Percentiles rank a stretch among this genome's conserved stretches.
phyloP scores from a whole-genome alignment of 1,140 invertebrate genomes.

The Teleogryllus occipitalis region DNA sequence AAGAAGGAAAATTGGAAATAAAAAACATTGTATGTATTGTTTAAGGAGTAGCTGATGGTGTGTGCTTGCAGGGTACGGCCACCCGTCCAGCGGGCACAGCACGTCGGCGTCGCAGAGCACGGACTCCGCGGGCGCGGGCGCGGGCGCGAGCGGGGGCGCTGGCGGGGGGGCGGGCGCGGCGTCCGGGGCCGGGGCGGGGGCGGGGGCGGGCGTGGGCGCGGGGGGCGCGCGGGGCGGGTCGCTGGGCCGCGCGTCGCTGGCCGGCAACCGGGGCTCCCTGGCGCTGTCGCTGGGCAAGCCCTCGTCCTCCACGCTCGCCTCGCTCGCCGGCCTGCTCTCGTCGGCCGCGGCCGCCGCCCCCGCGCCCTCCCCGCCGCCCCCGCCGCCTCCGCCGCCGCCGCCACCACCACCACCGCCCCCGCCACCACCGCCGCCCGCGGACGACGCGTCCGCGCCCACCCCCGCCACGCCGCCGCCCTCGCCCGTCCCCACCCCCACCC shows the following conservation, averaged over 20 bases:
- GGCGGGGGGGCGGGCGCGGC: constrained; percentile 54
- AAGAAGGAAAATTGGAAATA: too few relatives aligned
- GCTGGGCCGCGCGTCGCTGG: constrained; percentile 32
- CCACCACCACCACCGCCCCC: not conserved
- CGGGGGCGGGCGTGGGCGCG: constrained; percentile 47
- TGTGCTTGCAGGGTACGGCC: constrained; percentile 21
- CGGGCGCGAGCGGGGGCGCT: constrained; percentile 32
- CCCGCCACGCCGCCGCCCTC: too few relatives aligned
- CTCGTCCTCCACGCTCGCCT: constrained; percentile 69
- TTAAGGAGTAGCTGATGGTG: too few relatives aligned
- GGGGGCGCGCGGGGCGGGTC: constrained; percentile 42
- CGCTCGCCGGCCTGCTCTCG: constrained; percentile 61
- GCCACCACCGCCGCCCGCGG: not conserved
- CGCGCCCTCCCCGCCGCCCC: not conserved
- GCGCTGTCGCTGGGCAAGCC: constrained; percentile 67
- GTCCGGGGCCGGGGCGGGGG: constrained; percentile 70
- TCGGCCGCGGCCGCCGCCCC: constrained; percentile 9
- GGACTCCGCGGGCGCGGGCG: constrained; percentile 40
- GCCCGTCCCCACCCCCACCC: too few relatives aligned
- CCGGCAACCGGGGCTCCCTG: constrained; percentile 61
- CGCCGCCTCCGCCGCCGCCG: too few relatives aligned
- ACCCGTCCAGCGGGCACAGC: constrained; percentile 36
- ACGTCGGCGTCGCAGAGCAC: constrained; percentile 47
- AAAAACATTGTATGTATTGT: too few relatives aligned
- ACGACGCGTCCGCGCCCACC: not conserved